Base-by-base conservation (phyloP, 2,113 vertebrate genomes). In the Nycticryphes semicollaris region DNA sequence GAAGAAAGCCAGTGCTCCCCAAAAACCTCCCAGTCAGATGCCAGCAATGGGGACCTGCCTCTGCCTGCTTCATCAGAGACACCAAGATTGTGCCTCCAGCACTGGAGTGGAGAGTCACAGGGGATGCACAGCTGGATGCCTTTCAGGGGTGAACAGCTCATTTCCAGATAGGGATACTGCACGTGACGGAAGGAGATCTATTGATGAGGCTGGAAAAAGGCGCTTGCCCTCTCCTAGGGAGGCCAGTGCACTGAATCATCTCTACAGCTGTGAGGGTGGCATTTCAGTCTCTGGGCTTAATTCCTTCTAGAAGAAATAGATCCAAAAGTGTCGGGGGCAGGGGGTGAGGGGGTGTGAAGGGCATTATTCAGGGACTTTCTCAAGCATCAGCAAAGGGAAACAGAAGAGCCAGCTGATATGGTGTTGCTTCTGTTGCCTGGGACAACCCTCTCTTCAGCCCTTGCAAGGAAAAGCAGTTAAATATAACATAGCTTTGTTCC, bases 281-380 rank as follows among this genome's bases (percentile, higher is more conserved):
- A 39, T 54, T 60, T 87, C 48, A 47, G 37, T 28, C 45, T 57
- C 3, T 0, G n/a, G 41, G 15, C 28, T 73, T 39, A 41, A 0
- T 50, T 88, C 62, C 25, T 75, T n/a, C 69, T 70, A 37, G 74
- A 91, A 84, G 73, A 53, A 1, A 0, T 1, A 4, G 30, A 75
- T 84, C 16, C 0, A 0, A 50, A 35, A 70, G 27, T 7, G 43
- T n/a, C 8, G 1, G 3, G 13, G 19, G 54, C 18, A 10, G 30
- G 54, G 27, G 51, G 9, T 27, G 51, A 9, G 53, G 7, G 6
- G 27, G 11, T 3, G 7, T 45, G 24, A 41, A 27, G n/a, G n/a
- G n/a, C n/a, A n/a, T n/a, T n/a, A n/a, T n/a, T 8, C 12, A 13
- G n/a, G 23, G 33, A 33, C 39, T 41, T 74, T 27, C 62, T 82